A percentile compares a stretch with the other conserved stretches of the same genome.
These are phyloP conservation scores for Sakesphorus luctuosus DNA, from an alignment of 2,113 vertebrate genomes.

Conservation along the genomic window DNA sequence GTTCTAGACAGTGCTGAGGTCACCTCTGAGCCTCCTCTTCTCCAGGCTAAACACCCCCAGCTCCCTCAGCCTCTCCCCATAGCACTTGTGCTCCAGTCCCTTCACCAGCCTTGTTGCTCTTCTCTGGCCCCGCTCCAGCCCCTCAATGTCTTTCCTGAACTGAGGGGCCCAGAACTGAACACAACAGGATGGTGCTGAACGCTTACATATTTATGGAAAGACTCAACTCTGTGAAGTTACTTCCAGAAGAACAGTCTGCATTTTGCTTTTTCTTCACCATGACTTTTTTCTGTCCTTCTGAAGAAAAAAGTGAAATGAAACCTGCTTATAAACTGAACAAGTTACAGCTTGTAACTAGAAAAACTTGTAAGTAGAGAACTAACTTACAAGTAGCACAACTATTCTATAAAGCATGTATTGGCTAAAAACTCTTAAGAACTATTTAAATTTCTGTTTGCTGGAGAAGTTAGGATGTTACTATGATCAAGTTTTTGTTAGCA, in stretches of 20 bases:
- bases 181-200: neutral
- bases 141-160: too few relatives aligned
- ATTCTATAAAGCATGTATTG: accelerated
- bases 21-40: too few relatives aligned
- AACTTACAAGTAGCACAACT: neutral
- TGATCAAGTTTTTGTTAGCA: neutral
- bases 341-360: neutral
- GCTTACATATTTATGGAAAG: neutral
- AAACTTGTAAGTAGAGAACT: neutral
- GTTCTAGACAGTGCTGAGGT: too few relatives aligned
- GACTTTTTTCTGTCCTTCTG: neutral
- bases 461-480: neutral
- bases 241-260: neutral
- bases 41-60: too few relatives aligned
- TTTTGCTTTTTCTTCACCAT: neutral
- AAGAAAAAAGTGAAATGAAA: neutral
- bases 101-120: too few relatives aligned
- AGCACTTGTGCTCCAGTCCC: too few relatives aligned
- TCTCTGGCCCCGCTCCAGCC: too few relatives aligned
- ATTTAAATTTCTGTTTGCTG: neutral
- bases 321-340: neutral
- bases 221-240: neutral
- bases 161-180: too few relatives aligned
- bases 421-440: neutral
- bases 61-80: too few relatives aligned